Evolutionary conservation across 2,888 invertebrate species (phyloP).

Genomic region (Ceratothoa steindachneri): DNA sequence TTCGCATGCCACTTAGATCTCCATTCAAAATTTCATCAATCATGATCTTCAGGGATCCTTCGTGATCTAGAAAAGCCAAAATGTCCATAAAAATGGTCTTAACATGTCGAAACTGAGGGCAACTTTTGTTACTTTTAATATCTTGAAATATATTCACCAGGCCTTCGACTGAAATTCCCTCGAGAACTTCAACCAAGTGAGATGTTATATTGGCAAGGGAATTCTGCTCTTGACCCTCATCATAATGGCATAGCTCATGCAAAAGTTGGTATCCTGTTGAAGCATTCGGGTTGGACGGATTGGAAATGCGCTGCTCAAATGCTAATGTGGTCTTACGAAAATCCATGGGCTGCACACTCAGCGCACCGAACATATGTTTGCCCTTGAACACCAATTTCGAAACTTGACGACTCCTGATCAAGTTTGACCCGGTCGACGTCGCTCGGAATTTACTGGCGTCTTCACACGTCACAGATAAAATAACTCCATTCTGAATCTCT

Average conservation of each 20-base stretch:
- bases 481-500: constrained; percentile 16
- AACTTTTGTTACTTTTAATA: background rate
- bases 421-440: background rate
- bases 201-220: background rate
- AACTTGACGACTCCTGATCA: background rate
- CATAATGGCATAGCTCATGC: background rate
- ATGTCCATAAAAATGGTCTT: constrained; percentile 16
- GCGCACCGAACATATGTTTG: background rate
- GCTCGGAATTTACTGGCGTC: constrained; percentile 5
- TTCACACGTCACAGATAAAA: constrained; percentile 6
- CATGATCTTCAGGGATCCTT: constrained; percentile 18
- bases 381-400: constrained; percentile 1
- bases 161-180: background rate
- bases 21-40: constrained; percentile 4
- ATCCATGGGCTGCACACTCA: background rate
- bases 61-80: background rate
- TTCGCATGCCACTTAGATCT: background rate
- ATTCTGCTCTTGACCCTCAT: background rate
- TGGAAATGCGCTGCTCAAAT: background rate
- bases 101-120: background rate
- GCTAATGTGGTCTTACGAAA: background rate
- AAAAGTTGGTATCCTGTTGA: background rate
- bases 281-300: background rate
- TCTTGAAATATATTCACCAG: background rate
- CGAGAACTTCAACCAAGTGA: constrained; percentile 1